A percentile compares a stretch with the other conserved stretches of the same genome.
These are phyloP conservation scores for Nannospalax galili DNA, from an alignment of 2,113 vertebrate genomes.

Conservation along the genomic window DNA sequence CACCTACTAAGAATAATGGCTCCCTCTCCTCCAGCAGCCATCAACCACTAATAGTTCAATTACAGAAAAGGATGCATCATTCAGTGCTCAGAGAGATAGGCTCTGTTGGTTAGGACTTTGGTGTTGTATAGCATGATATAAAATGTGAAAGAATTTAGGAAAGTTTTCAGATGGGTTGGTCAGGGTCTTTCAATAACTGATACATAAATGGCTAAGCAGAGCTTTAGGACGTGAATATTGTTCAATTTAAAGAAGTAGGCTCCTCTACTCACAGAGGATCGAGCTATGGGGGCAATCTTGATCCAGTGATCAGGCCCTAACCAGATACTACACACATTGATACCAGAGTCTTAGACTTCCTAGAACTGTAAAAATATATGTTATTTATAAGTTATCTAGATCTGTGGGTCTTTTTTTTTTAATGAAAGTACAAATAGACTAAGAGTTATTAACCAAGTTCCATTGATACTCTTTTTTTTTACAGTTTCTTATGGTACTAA, in stretches of 20 bases:
- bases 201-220: background rate
- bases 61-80: background rate
- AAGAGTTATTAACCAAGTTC: background rate
- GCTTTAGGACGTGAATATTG: background rate
- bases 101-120: background rate
- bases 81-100: background rate
- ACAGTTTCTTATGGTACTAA: background rate
- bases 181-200: background rate
- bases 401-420: background rate
- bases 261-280: background rate
- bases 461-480: background rate
- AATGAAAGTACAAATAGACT: background rate
- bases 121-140: background rate
- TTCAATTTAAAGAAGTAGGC: background rate
- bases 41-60: background rate
- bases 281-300: background rate
- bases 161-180: background rate
- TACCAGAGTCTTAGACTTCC: background rate
- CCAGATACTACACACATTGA: background rate
- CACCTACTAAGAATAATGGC: background rate
- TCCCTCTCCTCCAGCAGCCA: background rate
- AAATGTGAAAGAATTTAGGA: conserved; percentile 18
- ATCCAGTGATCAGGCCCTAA: background rate
- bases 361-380: background rate
- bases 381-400: background rate